Base-by-base conservation (phyloP, 1,140 invertebrate genomes). In the Diorhabda elongata region DNA sequence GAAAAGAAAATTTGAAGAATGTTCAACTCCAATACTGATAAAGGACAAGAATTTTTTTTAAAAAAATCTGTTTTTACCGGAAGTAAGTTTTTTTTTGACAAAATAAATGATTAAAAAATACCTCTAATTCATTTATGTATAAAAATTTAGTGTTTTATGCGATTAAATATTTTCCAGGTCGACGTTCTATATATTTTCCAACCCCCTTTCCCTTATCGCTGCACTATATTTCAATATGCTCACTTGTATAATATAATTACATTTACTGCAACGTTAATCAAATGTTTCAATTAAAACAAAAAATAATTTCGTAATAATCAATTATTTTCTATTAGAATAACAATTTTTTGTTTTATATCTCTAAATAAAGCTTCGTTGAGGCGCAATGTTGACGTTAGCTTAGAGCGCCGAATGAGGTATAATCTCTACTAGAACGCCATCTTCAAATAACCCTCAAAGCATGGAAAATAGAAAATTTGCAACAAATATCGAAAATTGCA, bases 161-260 rank as follows among this genome's bases (percentile, higher is more conserved):
- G 26, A 26, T 60, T 60, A 60, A 60, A 41, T 60, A 26, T 60
- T 26, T 26, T 26, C 26, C 1, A 26, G 26, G 26, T 26, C 26
- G 26, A 26, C 26, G 26, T 26, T 26, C 26, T 26, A 26, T 26
- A 26, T 26, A 26, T 26, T 26, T 26, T 26, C 26, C 26, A 26
- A 26, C 26, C 26, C 26, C 26, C 26, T 26, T 26, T 26, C 26
- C 26, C 26, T 26, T 26, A 26, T 26, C 26, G 26, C 26, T 26
- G 26, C 26, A 26, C 9, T 61, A 7, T 43, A 7, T 8, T 43
- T 43, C 43, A 61, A 61, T 61, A 61, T 42, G 59, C 59, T 61
- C 59, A 61, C 59, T 61, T 61, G 59, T 61, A 61, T 42, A 52
- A 61, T 61, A n/a, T 61, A 61, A 61, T 61, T 43, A 43, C 59